Evolutionary conservation across 2,113 vertebrate species (phyloP), one percentile per base, ranked within the genome.

Genomic region (Mustelus asterias): DNA sequence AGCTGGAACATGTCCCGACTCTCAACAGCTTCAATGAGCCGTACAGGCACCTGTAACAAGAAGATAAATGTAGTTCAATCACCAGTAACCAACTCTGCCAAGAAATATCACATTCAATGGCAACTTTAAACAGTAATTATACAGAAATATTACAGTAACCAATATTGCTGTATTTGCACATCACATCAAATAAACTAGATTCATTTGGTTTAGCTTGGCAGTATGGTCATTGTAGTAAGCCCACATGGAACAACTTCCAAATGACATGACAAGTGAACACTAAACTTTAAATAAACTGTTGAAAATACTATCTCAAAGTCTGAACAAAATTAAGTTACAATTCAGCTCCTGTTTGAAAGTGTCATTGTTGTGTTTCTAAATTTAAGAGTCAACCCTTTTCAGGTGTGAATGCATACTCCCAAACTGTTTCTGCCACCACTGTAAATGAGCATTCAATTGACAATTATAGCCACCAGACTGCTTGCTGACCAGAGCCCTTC

Each of bases 1-100:
- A 99, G 97, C 97, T 99, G 99, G 97, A 99, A 99, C 99, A 99
- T 99, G 96, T 99, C 99, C 97, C 99, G 98, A 97, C 98, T 98
- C 97, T 99, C 99, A 97, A 99, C 99, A 0, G 97, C 98, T 96
- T 99, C 99, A 96, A 99, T 99, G 97, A 99, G 98, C 97, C 99
- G 98, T 97, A 99, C 98, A 97, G 99, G 99, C 97, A 99, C 99
- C 99, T 99, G 97, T 1, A 96, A 97, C 96, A 96, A 96, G 97
- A 96, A 97, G 96, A 96, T 96, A 95, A 96, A 70, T 26, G 20
- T 54, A 93, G 8, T 33, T 65, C n/a, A 18, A 2, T 90, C 26
- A 90, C 0, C 24, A 24, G 54, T 63, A 33, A 90, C n/a, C 3
- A 93, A 37, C 89, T n/a, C 26, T 37, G 58, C 7, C 18, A 65